Conservation (phyloP, 1,140 invertebrate genomes). For the Diprion similis region DNA sequence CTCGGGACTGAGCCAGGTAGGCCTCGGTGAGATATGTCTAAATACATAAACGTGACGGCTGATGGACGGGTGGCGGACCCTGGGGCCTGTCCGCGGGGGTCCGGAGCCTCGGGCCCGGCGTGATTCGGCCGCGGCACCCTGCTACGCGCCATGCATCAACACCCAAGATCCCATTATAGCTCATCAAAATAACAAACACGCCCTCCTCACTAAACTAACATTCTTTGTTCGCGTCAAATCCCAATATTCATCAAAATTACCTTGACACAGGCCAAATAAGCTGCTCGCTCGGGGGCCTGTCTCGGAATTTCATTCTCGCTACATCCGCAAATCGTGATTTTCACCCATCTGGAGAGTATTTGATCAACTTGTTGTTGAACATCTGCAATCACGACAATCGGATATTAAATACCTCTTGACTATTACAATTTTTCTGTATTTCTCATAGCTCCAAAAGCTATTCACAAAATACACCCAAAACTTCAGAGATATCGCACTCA, state of each 20-base stretch:
- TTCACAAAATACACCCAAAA: too few species aligned
- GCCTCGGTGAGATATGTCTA: conserved; percentile 51
- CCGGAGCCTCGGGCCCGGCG: conserved; percentile 26
- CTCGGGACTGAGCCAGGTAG: conserved; percentile 34
- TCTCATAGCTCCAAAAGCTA: too few species aligned
- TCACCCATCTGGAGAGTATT: too few species aligned
- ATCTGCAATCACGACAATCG: too few species aligned
- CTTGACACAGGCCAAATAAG: neutral
- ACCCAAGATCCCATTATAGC: conserved; percentile 58
- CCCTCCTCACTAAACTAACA: conserved; percentile 56
- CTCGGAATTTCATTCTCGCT: neutral
- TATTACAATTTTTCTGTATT: too few species aligned
- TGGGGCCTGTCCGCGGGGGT: conserved; percentile 49
- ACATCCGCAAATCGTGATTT: too few species aligned
- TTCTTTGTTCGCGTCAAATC: conserved; percentile 53
- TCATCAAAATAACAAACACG: conserved; percentile 61
- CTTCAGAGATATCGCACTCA: too few species aligned
- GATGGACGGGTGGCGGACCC: conserved; percentile 57
- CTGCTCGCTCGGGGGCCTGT: neutral
- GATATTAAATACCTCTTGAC: too few species aligned
- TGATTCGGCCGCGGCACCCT: conserved; percentile 46
- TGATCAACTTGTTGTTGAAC: too few species aligned
- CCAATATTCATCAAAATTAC: conserved; percentile 56
- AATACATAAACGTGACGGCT: conserved; percentile 57
- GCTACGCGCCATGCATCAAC: conserved; percentile 61